Evolutionary conservation across 35 echinoderm and acorn worm species (phyloP).

Genomic region (Patiria miniata): DNA sequence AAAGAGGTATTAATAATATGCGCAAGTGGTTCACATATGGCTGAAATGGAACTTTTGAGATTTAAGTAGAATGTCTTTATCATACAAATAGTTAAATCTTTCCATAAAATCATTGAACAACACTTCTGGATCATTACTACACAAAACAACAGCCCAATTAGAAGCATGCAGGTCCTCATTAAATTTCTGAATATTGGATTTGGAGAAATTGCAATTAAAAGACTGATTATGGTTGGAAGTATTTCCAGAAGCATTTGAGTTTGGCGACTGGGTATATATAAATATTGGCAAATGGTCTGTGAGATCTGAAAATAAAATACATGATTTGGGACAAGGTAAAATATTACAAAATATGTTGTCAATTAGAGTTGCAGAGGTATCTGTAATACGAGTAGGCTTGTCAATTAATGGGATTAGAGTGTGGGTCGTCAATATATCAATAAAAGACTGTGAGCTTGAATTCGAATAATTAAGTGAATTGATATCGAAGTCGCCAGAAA

Average conservation of each 20-base stretch:
- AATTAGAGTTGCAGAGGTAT: neutral
- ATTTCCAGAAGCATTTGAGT: neutral
- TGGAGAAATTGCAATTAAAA: neutral
- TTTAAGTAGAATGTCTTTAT: neutral
- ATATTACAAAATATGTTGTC: no score
- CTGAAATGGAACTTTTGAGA: neutral
- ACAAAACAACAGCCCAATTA: neutral
- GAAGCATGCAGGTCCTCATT: neutral
- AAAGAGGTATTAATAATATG: neutral
- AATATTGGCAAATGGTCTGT: neutral
- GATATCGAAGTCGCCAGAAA: neutral
- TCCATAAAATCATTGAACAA: neutral
- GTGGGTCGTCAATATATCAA: neutral
- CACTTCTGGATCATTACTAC: neutral
- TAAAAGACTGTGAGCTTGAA: neutral
- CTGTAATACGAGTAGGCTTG: no score
- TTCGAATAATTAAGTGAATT: neutral
- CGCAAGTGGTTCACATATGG: neutral
- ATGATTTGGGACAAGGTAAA: neutral
- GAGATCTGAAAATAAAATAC: neutral
- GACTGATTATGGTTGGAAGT: neutral
- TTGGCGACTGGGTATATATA: neutral
- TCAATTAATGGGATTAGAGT: neutral
- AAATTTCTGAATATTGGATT: neutral
- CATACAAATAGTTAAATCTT: neutral